phyloP scores from a whole-genome alignment of 2,888 invertebrate genomes.

The Pandemis heparana region DNA sequence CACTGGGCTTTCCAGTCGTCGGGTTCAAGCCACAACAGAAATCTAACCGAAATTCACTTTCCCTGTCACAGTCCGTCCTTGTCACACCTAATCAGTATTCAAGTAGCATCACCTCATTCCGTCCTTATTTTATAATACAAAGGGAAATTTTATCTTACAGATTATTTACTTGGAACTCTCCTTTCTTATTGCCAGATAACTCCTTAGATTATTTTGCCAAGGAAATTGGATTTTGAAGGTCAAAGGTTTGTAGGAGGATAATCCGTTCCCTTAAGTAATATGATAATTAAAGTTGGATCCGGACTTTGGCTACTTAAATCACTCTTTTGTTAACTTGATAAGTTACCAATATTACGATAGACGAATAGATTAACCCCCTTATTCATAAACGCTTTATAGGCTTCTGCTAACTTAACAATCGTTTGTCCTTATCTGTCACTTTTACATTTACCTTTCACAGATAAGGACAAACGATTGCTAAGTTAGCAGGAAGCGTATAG shows the following conservation, averaged over 20 bases:
- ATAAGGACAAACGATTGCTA: too few species aligned
- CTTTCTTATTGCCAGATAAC: constrained; percentile 21
- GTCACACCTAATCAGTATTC: constrained; percentile 39
- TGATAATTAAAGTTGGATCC: neutral
- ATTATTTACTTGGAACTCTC: constrained; percentile 32
- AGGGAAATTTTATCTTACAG: constrained; percentile 33
- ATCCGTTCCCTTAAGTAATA: neutral
- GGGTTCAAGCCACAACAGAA: neutral
- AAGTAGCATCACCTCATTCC: constrained; percentile 32
- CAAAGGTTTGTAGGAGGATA: neutral
- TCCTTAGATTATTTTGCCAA: constrained; percentile 15
- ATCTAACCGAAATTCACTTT: neutral
- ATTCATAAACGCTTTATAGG: too few species aligned
- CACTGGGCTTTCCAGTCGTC: too few species aligned
- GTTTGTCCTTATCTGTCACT: too few species aligned
- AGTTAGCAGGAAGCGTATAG: too few species aligned
- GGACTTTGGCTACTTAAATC: neutral
- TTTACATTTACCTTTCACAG: too few species aligned
- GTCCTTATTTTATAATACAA: constrained; percentile 40
- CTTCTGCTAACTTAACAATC: too few species aligned
- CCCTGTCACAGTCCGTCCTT: neutral
- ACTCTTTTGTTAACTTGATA: neutral
- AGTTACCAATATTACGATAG: neutral
- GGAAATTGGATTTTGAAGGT: constrained; percentile 20
- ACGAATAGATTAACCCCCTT: too few species aligned